Evolutionary conservation across 2,797 vertebrate genomes (phyloP).

Genomic region (Discoglossus pictus): DNA sequence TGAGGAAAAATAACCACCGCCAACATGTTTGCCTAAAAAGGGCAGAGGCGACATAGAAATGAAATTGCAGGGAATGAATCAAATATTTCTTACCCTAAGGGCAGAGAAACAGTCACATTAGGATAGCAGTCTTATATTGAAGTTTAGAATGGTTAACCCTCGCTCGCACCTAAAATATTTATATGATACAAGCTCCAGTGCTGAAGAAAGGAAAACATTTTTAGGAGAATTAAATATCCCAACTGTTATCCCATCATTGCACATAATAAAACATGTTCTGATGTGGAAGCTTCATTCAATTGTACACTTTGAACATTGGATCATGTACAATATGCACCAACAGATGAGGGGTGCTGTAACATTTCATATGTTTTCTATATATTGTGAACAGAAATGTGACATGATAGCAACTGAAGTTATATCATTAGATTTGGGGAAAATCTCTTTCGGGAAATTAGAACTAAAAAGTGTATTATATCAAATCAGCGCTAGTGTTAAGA

Average conservation of each 20-base stretch:
- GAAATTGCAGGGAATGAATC: conserved; percentile 41
- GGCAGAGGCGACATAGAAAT: conserved; percentile 15
- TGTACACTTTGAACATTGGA: too few species aligned
- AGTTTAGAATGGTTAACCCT: conserved; percentile 5
- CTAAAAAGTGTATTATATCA: too few species aligned
- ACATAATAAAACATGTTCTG: conserved; percentile 26
- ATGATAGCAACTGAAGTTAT: too few species aligned
- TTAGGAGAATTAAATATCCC: not conserved
- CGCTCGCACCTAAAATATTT: conserved; percentile 39
- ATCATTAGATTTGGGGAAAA: too few species aligned
- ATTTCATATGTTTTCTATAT: too few species aligned
- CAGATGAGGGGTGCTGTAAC: too few species aligned
- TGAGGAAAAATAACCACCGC: conserved; percentile 31
- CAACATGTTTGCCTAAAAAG: conserved; percentile 27
- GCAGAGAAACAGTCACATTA: conserved; percentile 24
- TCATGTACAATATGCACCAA: too few species aligned
- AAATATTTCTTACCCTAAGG: conserved; percentile 23
- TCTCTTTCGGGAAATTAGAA: too few species aligned
- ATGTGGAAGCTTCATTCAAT: too few species aligned
- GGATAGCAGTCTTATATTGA: conserved; percentile 11
- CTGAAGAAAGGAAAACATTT: not conserved
- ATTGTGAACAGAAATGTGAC: too few species aligned
- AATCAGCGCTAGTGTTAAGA: too few species aligned
- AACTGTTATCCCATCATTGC: conserved; percentile 19
- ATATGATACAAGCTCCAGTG: conserved; percentile 31